phyloP scores from a whole-genome alignment of 2,113 vertebrate species.

The Brachirus orientalis region DNA sequence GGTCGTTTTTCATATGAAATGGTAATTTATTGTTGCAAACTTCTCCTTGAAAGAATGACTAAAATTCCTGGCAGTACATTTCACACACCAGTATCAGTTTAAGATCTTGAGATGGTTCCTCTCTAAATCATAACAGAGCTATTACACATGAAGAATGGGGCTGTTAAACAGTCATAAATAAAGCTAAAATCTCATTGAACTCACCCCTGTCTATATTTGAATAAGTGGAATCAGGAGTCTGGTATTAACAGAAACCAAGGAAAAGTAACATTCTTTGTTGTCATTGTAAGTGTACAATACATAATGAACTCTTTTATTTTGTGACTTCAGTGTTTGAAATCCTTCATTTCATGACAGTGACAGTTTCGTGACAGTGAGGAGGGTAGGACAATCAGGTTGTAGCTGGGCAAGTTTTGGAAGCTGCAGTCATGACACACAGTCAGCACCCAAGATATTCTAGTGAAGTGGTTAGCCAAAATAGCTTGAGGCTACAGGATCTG shows the following conservation, averaged over 20 bases:
- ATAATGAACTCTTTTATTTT: too few relatives aligned
- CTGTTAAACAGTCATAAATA: slow-evolving; percentile 57
- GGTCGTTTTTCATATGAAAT: slow-evolving; percentile 11
- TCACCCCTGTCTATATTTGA: slow-evolving; percentile 37
- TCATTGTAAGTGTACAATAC: too few relatives aligned
- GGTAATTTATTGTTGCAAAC: slow-evolving; percentile 29
- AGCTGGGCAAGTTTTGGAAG: too few relatives aligned
- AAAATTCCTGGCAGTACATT: slow-evolving; percentile 53
- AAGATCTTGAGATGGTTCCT: slow-evolving; percentile 40
- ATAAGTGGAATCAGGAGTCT: slow-evolving; percentile 27
- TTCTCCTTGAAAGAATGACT: slow-evolving; percentile 33
- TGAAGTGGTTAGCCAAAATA: too few relatives aligned
- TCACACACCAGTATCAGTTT: slow-evolving; percentile 21
- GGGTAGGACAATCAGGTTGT: too few relatives aligned
- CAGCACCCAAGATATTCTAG: too few relatives aligned
- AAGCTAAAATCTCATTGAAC: slow-evolving; percentile 29
- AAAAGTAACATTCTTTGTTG: too few relatives aligned
- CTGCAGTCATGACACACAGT: too few relatives aligned
- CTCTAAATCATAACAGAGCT: slow-evolving; percentile 46
- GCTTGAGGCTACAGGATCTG: too few relatives aligned
- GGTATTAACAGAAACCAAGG: slow-evolving; percentile 8
- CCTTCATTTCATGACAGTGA: too few relatives aligned
- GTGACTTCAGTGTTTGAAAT: too few relatives aligned
- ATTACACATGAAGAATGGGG: slow-evolving; percentile 34
- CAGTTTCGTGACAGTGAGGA: too few relatives aligned